Conservation (phyloP, 1,140 invertebrate species). For the Drosophila tani region DNA sequence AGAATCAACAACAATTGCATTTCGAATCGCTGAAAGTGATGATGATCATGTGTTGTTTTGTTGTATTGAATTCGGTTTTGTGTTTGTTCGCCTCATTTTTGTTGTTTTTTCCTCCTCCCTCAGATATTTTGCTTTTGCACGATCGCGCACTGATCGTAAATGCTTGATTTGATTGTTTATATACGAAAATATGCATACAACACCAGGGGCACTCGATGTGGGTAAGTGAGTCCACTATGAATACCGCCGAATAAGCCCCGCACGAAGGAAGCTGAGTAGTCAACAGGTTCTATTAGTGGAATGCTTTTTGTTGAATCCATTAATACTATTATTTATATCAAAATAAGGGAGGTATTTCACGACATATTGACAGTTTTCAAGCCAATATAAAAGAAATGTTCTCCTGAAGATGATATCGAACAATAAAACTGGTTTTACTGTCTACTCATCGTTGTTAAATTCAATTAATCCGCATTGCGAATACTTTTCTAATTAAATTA, state of each 20-base stretch:
- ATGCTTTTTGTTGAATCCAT: constrained; percentile 12
- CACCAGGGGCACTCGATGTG: constrained; percentile 52
- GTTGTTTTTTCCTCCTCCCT: constrained; percentile 21
- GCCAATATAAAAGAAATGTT: neutral
- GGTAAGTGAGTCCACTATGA: constrained; percentile 19
- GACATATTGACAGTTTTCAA: neutral
- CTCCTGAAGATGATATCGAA: neutral
- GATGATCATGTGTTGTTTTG: constrained; percentile 58
- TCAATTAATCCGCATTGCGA: neutral
- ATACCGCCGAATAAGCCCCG: constrained; percentile 11
- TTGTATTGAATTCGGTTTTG: constrained; percentile 52
- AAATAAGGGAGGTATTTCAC: constrained; percentile 9
- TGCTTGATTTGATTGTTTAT: constrained; percentile 79
- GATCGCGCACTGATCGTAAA: constrained; percentile 71
- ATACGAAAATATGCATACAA: constrained; percentile 69
- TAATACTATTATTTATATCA: neutral
- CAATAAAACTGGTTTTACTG: neutral
- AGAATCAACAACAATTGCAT: constrained; percentile 50
- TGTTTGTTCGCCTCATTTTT: constrained; percentile 36
- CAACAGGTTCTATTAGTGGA: constrained; percentile 23
- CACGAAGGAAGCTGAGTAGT: constrained; percentile 4
- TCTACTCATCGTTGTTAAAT: neutral
- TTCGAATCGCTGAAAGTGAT: constrained; percentile 59
- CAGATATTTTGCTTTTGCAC: constrained; percentile 49
- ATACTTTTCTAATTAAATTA: neutral